Conservation (phyloP, 1,140 invertebrate genomes). For the Aphelinus certus region DNA sequence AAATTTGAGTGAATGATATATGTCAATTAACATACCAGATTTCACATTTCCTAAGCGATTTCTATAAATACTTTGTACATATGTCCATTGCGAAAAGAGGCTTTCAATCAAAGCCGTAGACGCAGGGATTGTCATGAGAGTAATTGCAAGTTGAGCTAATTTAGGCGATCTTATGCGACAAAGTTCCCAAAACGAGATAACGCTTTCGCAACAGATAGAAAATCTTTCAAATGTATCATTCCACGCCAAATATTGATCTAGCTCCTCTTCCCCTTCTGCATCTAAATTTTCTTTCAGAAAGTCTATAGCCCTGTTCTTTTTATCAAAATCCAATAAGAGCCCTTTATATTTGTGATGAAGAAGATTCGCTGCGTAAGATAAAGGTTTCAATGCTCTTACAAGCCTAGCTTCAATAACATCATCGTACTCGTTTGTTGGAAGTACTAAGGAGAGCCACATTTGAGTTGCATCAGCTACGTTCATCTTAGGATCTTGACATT, state of each 20-base stretch:
- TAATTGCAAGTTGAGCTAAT: not conserved
- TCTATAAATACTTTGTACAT: not conserved
- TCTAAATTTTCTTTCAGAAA: slow-evolving; percentile 3
- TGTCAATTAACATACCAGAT: not conserved
- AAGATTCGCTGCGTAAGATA: slow-evolving; percentile 8
- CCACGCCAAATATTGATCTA: not conserved
- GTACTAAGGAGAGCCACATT: slow-evolving; percentile 7
- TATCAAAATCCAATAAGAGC: not conserved
- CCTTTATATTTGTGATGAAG: slow-evolving; percentile 14
- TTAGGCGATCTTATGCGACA: not conserved
- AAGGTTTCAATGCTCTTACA: not conserved
- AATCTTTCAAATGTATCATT: not conserved
- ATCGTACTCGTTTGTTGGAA: not conserved
- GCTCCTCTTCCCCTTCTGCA: not conserved
- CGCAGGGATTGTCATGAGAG: not conserved
- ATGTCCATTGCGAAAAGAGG: not conserved
- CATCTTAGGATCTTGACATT: slow-evolving; percentile 4
- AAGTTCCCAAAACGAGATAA: not conserved
- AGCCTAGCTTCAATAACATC: not conserved
- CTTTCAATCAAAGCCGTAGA: not conserved
- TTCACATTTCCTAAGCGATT: slow-evolving; percentile 6
- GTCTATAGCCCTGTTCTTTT: not conserved
- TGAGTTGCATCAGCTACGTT: slow-evolving; percentile 22
- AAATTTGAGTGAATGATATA: slow-evolving; percentile 2
- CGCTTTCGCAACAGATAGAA: not conserved